Evolutionary conservation across 2,797 vertebrate species (phyloP), one percentile per base, ranked within the genome.

Genomic region (Xyrichtys novacula): DNA sequence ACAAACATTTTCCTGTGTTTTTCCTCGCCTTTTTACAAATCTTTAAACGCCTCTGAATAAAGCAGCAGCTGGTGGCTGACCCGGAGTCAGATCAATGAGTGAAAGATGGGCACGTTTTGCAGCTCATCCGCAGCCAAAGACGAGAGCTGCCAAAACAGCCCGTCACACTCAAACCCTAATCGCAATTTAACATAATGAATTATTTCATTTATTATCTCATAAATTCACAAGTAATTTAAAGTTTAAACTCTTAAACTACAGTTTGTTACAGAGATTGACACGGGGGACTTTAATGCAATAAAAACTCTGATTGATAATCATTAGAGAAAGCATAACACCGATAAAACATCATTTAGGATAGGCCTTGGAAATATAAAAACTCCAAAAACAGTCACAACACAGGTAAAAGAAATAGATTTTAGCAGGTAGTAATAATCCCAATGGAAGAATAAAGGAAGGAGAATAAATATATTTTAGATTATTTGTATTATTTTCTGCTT

Each of bases 151-250:
- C 82, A 90, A 81, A 3, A 61, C 56, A 60, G 66, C 43, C 78
- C 52, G 76, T 83, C 78, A 63, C 46, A 12, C 32, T 49, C 7
- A 55, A 65, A 39, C 56, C 66, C 29, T 84, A 80, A 84, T 65
- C 48, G 42, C 83, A 63, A 68, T 85, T 84, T 83, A 80, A 85
- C 67, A 66, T 67, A 58, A 75, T 82, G 77, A 86, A 78, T 53
- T 40, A 81, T 78, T 53, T 8, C 43, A 17, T 61, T 72, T 83
- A 74, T 66, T 61, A 71, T 73, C 61, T 67, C 62, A 28, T 77
- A 76, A 78, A 86, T 73, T 76, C 50, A 47, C 32, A 49, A 39
- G 59, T 76, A 72, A 79, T 84, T 87, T 80, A 54, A 63, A 71
- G 50, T 76, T 74, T 56, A 84, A 81, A 32, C 72, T 61, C 56